A percentile compares a stretch with the other conserved stretches of the same genome.
These are phyloP conservation scores for Arctocebus calabarensis DNA, from an alignment of 2,797 vertebrate genomes.

Conservation along the genomic window DNA sequence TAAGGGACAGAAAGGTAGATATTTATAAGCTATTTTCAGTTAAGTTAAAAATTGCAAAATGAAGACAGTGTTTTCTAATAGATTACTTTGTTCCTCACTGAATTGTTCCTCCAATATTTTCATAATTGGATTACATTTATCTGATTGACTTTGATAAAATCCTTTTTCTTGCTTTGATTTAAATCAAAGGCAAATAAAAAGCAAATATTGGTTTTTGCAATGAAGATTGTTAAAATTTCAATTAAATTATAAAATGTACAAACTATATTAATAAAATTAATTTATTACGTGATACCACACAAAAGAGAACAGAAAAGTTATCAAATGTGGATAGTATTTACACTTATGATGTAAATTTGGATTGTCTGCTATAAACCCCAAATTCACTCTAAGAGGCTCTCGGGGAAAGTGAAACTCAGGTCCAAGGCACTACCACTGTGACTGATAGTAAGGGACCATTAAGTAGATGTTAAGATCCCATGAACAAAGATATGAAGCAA, in stretches of 20 bases:
- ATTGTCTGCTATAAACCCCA: background rate
- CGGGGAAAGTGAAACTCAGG: background rate
- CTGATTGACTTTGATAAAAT: conserved; percentile 82
- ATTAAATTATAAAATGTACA: background rate
- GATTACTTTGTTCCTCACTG: background rate
- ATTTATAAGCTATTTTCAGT: background rate
- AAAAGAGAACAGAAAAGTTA: conserved; percentile 4
- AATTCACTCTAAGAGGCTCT: background rate
- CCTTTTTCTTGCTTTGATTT: conserved; percentile 78
- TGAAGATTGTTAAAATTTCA: background rate
- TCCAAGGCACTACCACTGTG: background rate
- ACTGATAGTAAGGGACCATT: background rate
- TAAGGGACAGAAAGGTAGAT: background rate
- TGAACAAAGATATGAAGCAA: background rate
- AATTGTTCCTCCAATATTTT: conserved; percentile 41
- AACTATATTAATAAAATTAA: background rate
- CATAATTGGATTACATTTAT: conserved; percentile 78
- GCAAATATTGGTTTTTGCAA: conserved; percentile 67
- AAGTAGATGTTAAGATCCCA: background rate
- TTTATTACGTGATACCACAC: background rate
- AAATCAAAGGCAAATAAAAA: conserved; percentile 81
- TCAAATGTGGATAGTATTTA: background rate
- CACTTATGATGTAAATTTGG: background rate
- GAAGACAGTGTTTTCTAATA: background rate
- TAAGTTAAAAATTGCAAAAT: conserved; percentile 35